Percentiles rank a stretch among this genome's conserved stretches.
Evolutionary conservation across 2,797 vertebrate species (phyloP).

Genomic region (Podarcis siculus): DNA sequence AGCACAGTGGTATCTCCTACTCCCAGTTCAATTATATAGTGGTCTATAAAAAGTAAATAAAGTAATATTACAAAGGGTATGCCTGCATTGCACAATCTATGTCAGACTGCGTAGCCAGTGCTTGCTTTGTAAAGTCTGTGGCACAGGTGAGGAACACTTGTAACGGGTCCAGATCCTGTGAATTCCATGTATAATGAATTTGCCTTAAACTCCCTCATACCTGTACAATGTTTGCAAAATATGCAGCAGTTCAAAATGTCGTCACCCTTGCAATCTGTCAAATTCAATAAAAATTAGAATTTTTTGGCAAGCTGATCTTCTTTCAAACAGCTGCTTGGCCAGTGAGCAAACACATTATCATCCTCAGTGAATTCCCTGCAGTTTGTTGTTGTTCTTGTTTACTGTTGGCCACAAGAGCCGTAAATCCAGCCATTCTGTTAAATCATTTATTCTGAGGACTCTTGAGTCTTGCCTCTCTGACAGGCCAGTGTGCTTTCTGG

Average conservation of each 20-base stretch:
- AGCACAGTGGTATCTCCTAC: neutral
- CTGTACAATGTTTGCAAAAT: neutral
- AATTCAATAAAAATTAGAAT: neutral
- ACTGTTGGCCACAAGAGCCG: neutral
- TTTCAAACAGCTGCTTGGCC: rapidly evolving
- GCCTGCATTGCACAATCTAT: neutral
- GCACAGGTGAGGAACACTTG: neutral
- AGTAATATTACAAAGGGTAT: neutral
- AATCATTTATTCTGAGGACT: slow-evolving; percentile 46
- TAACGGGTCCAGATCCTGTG: too few relatives aligned
- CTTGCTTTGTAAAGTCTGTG: neutral
- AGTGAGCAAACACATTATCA: neutral
- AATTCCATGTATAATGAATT: neutral
- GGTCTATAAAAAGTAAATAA: neutral
- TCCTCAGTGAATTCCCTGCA: neutral
- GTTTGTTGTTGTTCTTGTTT: neutral
- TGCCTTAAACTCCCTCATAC: neutral
- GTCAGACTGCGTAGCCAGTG: neutral
- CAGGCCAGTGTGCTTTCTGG: slow-evolving; percentile 5
- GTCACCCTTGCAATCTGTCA: neutral
- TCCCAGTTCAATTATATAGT: neutral
- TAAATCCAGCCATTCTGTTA: slow-evolving; percentile 46
- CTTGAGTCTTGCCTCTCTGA: slow-evolving; percentile 44
- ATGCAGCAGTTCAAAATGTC: neutral
- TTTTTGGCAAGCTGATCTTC: neutral